Conservation (phyloP, 2,888 invertebrate species). For the Thecocarcelia acutangulata region DNA sequence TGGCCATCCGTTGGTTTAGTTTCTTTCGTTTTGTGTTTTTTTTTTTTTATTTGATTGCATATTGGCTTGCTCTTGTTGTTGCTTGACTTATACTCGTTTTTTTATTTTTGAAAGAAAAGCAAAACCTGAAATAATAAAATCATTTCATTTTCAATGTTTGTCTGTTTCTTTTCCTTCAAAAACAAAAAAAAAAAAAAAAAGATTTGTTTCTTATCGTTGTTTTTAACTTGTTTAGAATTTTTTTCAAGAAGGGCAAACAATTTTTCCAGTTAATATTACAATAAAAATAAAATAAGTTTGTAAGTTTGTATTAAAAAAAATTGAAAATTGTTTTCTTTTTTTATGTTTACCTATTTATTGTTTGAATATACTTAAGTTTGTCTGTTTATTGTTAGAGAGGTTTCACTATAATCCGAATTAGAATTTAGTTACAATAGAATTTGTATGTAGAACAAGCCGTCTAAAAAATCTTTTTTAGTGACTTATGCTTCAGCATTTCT, state of each 20-base stretch:
- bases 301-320: too few relatives aligned
- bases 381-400: neutral
- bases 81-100: constrained; percentile 32
- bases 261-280: neutral
- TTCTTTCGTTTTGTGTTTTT: constrained; percentile 31
- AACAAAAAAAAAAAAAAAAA: neutral
- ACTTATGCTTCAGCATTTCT: too few relatives aligned
- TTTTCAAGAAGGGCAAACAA: constrained; percentile 4
- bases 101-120: constrained; percentile 30
- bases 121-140: constrained; percentile 61
- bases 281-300: too few relatives aligned
- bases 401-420: neutral
- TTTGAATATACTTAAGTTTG: too few relatives aligned
- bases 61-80: constrained; percentile 47
- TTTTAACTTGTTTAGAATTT: constrained; percentile 53
- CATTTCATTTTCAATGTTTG: constrained; percentile 61
- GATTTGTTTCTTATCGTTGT: constrained; percentile 18
- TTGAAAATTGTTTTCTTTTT: too few relatives aligned
- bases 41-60: constrained; percentile 23
- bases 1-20: constrained; percentile 65
- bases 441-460: too few relatives aligned
- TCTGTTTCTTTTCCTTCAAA: constrained; percentile 1
- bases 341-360: neutral
- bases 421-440: too few relatives aligned
- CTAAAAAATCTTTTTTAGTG: too few relatives aligned